Evolutionary conservation across 2,797 vertebrate genomes (phyloP).

Genomic region (Macropus fuliginosus): DNA sequence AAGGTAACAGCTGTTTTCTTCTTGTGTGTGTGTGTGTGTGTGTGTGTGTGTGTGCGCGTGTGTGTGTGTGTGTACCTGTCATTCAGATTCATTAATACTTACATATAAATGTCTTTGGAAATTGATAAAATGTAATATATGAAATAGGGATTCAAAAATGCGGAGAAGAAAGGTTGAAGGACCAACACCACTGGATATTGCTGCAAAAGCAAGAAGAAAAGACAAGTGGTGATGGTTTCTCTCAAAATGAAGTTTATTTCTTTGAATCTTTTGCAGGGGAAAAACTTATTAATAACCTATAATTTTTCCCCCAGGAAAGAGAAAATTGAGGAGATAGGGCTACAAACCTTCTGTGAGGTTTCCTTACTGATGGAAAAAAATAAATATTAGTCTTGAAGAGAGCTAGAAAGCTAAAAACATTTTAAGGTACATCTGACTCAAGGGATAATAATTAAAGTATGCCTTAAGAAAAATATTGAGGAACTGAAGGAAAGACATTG

Average conservation of each 20-base stretch:
- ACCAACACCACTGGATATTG: neutral
- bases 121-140: neutral
- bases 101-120: neutral
- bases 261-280: neutral
- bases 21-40: neutral
- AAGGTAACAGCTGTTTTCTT: neutral
- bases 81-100: neutral
- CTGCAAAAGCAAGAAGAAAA: neutral
- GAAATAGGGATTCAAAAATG: neutral
- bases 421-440: neutral
- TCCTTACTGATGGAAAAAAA: neutral
- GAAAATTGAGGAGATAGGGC: neutral
- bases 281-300: neutral
- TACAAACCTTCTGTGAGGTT: neutral
- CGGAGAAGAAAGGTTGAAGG: fast-evolving
- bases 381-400: neutral
- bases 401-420: neutral
- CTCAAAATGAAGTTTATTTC: neutral
- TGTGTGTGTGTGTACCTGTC: neutral
- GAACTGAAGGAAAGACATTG: neutral
- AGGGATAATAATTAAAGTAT: neutral
- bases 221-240: neutral
- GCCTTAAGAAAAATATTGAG: neutral
- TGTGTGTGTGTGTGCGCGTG: neutral
- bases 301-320: neutral